Evolutionary conservation across 2,888 invertebrate species (phyloP), one percentile per base, ranked within the genome.

Genomic region (Sericinus montela): DNA sequence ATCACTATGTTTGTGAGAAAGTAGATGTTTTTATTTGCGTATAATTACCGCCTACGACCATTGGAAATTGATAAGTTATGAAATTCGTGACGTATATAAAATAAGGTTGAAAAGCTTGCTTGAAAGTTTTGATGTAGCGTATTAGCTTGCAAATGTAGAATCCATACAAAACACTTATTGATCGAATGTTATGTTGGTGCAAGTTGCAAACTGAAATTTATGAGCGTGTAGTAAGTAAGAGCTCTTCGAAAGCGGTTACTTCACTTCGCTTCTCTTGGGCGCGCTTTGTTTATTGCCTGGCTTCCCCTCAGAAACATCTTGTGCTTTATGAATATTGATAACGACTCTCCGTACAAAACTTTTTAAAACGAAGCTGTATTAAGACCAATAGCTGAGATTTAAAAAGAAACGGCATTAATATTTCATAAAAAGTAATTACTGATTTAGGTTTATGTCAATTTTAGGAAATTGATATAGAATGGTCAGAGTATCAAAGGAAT

Each of bases 171-270:
- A 83, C 71, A 75, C 78, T 77, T 85, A 87, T 86, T 86, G 86
- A 87, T 87, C 86, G 81, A 84, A 82, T 78, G 80, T 79, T 82
- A 72, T 75, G 72, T 75, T 70, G 68, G 62, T 80, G 81, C 84
- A 82, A 87, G 72, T 87, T 86, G 77, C 79, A 84, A 87, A 85
- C 83, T 82, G 76, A 80, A 86, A 87, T 87, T 87, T 86, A 87
- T 81, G 87, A 78, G 76, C 70, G 65, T 66, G 65, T 66, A 64
- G 69, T 75, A 76, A 78, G 75, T 75, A 75, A 79, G 77, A 41
- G 50, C 76, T 78, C 74, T 72, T 71, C 57, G 63, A 65, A 69
- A 75, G 75, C 74, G 77, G 75, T 80, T 80, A 70, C 78, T 77
- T 68, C 67, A 72, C 52, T 56, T 52, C 56, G 66, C 69, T 72